Percentiles rank a stretch among this genome's conserved stretches.
Conservation (phyloP, 2,888 invertebrate species). For the Ophion ventricosus region DNA sequence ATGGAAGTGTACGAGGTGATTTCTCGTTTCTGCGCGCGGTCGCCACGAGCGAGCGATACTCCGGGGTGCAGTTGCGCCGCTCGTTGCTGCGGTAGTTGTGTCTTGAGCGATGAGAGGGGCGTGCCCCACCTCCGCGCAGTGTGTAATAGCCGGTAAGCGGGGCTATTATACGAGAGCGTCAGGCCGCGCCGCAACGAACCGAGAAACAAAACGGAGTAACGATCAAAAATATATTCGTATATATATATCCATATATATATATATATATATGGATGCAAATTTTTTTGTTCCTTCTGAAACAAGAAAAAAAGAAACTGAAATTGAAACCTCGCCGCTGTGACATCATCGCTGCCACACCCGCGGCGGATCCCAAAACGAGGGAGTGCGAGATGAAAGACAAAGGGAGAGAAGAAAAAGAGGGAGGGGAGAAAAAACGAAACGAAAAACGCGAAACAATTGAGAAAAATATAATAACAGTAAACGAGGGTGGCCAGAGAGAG, state of each 20-base stretch:
- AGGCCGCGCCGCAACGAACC: conserved; percentile 70
- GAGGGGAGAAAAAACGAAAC: conserved; percentile 15
- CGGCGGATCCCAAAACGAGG: conserved; percentile 23
- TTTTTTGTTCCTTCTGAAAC: background rate
- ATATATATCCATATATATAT: background rate
- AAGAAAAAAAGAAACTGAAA: conserved; percentile 13
- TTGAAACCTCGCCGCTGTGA: conserved; percentile 52
- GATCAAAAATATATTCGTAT: conserved; percentile 18
- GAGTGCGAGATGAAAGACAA: too few relatives aligned
- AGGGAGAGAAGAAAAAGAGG: background rate
- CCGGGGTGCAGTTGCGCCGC: background rate
- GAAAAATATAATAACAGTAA: conserved; percentile 44
- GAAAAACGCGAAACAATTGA: conserved; percentile 32
- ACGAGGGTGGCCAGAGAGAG: background rate
- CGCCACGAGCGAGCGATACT: conserved; percentile 13
- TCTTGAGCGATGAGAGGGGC: conserved; percentile 76
- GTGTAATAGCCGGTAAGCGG: conserved; percentile 76
- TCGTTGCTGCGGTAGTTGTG: conserved; percentile 62
- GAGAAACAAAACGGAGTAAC: conserved; percentile 30
- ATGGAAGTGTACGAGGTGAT: too few relatives aligned
- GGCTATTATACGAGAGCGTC: conserved; percentile 74
- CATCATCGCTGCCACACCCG: conserved; percentile 56
- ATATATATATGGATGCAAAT: too few relatives aligned
- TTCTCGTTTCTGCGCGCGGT: conserved; percentile 23
- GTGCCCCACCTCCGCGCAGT: conserved; percentile 67